phyloP scores from a whole-genome alignment of 2,888 invertebrate species.

The Tipula lateralis region DNA sequence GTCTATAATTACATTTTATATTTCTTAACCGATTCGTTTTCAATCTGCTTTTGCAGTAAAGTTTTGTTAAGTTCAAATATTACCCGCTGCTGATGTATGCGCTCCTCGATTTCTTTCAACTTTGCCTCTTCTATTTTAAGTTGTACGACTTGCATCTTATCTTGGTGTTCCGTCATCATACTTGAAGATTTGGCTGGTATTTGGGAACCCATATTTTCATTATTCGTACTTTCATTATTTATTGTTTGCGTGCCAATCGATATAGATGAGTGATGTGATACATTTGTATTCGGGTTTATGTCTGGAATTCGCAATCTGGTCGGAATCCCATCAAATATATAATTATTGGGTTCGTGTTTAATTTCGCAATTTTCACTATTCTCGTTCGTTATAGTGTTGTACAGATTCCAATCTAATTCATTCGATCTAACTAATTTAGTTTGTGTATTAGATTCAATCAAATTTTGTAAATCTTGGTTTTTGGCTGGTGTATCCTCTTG shows the following conservation, averaged over 20 bases:
- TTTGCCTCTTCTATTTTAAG: not conserved
- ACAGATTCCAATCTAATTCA: not conserved
- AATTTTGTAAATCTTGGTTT: not conserved
- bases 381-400: not conserved
- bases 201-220: too few relatives aligned
- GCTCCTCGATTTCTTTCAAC: not conserved
- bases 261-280: not conserved
- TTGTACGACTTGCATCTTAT: not conserved
- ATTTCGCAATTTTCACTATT: not conserved
- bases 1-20: not conserved
- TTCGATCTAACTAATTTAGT: not conserved
- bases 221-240: not conserved
- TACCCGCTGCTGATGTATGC: not conserved
- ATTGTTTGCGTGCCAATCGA: not conserved
- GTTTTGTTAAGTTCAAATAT: not conserved
- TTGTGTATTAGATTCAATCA: not conserved
- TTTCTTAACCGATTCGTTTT: not conserved
- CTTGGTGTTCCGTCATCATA: not conserved
- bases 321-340: not conserved
- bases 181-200: too few relatives aligned
- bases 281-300: not conserved
- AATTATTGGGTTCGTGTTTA: not conserved
- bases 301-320: not conserved
- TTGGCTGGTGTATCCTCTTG: not conserved
- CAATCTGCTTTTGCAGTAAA: not conserved